Conservation (phyloP, 2,797 vertebrate species). For the Lagodon rhomboides region DNA sequence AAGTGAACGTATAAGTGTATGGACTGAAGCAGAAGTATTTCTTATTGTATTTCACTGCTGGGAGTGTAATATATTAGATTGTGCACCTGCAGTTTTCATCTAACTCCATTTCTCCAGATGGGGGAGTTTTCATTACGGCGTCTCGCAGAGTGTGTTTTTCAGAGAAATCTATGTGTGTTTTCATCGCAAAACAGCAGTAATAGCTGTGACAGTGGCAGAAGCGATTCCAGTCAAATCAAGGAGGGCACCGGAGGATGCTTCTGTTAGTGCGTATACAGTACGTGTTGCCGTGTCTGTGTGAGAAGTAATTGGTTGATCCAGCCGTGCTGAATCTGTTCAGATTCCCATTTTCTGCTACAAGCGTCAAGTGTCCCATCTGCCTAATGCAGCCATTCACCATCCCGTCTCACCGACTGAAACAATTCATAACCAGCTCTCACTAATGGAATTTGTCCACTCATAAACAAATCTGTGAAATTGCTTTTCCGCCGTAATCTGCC, state of each 20-base stretch:
- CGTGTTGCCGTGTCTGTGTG: conserved; percentile 22
- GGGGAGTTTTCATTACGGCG: conserved; percentile 40
- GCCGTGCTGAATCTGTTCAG: conserved; percentile 26
- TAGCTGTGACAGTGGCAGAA: too few species aligned
- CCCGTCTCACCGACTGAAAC: conserved; percentile 24
- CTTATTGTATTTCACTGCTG: conserved; percentile 20
- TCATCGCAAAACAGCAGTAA: conserved; percentile 52
- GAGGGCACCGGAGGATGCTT: conserved; percentile 34
- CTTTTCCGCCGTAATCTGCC: conserved; percentile 18
- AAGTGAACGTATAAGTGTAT: conserved; percentile 10
- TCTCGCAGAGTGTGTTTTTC: conserved; percentile 19
- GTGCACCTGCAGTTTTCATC: conserved; percentile 48
- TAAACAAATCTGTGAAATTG: conserved; percentile 57
- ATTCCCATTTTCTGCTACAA: conserved; percentile 53
- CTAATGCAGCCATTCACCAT: conserved; percentile 48
- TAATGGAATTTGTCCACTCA: conserved; percentile 53
- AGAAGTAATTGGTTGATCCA: conserved; percentile 43
- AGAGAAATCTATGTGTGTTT: conserved; percentile 26
- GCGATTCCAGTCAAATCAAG: conserved; percentile 37
- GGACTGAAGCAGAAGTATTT: conserved; percentile 28
- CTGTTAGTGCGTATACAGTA: background rate
- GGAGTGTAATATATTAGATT: conserved; percentile 27
- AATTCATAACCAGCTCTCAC: conserved; percentile 41
- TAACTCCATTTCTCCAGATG: conserved; percentile 29
- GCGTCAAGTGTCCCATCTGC: conserved; percentile 42